phyloP scores from a whole-genome alignment of 2,113 vertebrate genomes.

The Campylomormyrus numenius region DNA sequence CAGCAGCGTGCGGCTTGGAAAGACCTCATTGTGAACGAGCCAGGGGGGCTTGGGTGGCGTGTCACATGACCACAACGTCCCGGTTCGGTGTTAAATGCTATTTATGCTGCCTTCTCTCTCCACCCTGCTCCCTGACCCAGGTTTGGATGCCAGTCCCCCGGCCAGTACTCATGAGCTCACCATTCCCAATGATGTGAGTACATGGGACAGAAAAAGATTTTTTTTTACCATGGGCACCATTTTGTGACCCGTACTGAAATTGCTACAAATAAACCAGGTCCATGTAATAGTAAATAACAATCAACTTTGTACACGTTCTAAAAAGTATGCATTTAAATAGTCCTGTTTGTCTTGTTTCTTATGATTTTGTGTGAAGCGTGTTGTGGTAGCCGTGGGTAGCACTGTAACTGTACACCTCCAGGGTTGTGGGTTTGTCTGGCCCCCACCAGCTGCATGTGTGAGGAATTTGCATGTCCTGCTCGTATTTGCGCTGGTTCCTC shows the following conservation, averaged over 20 bases:
- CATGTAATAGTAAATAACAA: not conserved
- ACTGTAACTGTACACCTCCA: not conserved
- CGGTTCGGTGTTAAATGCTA: slow-evolving; percentile 17
- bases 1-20: not conserved
- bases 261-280: not conserved
- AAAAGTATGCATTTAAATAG: not conserved
- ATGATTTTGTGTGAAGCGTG: not conserved
- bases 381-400: not conserved
- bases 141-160: slow-evolving; percentile 90
- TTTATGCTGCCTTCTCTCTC: slow-evolving; percentile 42
- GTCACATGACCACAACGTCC: not conserved
- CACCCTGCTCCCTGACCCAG: slow-evolving; percentile 52
- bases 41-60: not conserved
- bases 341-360: not conserved
- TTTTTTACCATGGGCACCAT: not conserved
- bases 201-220: slow-evolving; percentile 1
- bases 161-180: slow-evolving; percentile 98
- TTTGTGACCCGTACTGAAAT: not conserved
- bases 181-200: slow-evolving; percentile 99
- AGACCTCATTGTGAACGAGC: not conserved
- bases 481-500: not conserved
- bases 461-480: not conserved
- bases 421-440: not conserved
- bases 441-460: not conserved
- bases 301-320: not conserved